Evolutionary conservation across 2,888 invertebrate genomes (phyloP).

Genomic region (Atethmia centrago): DNA sequence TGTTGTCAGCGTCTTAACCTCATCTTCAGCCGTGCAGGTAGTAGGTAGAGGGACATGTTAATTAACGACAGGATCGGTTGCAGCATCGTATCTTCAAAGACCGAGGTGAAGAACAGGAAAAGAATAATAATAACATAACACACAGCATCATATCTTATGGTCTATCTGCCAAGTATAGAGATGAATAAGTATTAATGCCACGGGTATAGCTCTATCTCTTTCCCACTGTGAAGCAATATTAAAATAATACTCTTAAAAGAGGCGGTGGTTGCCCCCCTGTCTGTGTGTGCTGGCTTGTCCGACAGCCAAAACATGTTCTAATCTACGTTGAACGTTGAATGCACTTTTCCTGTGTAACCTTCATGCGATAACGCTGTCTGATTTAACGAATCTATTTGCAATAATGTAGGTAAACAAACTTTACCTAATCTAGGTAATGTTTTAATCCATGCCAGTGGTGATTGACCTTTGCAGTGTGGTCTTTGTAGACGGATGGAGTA

Average conservation of each 20-base stretch:
- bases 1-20: too few relatives aligned
- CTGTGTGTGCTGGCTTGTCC: too few relatives aligned
- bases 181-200: neutral
- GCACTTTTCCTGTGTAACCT: slow-evolving; percentile 28
- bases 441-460: neutral
- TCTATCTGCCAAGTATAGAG: too few relatives aligned
- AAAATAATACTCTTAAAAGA: too few relatives aligned
- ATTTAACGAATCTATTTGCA: neutral
- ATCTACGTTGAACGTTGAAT: slow-evolving; percentile 41
- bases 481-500: neutral
- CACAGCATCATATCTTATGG: too few relatives aligned
- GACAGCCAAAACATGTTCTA: neutral
- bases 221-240: too few relatives aligned
- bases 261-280: too few relatives aligned
- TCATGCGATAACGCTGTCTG: slow-evolving; percentile 10
- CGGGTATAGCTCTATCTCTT: too few relatives aligned
- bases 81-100: neutral
- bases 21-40: neutral
- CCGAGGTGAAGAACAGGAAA: neutral
- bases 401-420: slow-evolving; percentile 2
- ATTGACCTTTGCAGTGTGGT: neutral
- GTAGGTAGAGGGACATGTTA: neutral
- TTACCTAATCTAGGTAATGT: neutral
- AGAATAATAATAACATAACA: neutral
- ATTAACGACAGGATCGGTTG: neutral